Percentiles rank a stretch among this genome's conserved stretches.
Evolutionary conservation across 1,140 invertebrate genomes (phyloP).

Genomic region (Telenomus remus): DNA sequence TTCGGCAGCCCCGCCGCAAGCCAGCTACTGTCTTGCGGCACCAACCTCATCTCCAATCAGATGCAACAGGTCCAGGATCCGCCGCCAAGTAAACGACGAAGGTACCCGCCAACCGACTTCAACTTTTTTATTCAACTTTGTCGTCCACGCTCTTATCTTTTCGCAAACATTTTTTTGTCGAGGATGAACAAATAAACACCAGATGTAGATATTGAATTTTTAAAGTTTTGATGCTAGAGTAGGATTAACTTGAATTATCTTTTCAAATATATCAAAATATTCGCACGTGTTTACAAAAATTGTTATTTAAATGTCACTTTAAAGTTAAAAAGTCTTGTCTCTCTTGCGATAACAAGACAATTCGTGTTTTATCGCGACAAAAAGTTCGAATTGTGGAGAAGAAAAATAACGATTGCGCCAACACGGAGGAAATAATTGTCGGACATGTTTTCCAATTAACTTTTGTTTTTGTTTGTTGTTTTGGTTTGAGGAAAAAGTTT

Average conservation of each 20-base stretch:
- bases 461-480: background rate
- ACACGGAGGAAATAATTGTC: too few relatives aligned
- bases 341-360: conserved; percentile 7
- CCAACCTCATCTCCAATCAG: conserved; percentile 69
- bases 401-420: too few relatives aligned
- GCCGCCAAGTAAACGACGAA: conserved; percentile 75
- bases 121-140: conserved; percentile 11
- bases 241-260: too few relatives aligned
- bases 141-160: too few relatives aligned
- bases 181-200: background rate
- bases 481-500: too few relatives aligned
- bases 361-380: conserved; percentile 25
- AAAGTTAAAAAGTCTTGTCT: conserved; percentile 30
- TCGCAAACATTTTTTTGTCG: background rate
- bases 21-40: conserved; percentile 72
- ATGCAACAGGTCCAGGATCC: conserved; percentile 71
- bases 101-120: conserved; percentile 61
- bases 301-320: conserved; percentile 38
- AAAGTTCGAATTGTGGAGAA: background rate
- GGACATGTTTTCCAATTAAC: too few relatives aligned
- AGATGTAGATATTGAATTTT: too few relatives aligned
- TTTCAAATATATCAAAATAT: too few relatives aligned
- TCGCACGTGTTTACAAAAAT: conserved; percentile 33
- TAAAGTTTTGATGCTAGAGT: too few relatives aligned
- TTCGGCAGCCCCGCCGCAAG: conserved; percentile 61